Evolutionary conservation across 2,888 invertebrate genomes (phyloP).

Genomic region (Pseudococcus viburni): DNA sequence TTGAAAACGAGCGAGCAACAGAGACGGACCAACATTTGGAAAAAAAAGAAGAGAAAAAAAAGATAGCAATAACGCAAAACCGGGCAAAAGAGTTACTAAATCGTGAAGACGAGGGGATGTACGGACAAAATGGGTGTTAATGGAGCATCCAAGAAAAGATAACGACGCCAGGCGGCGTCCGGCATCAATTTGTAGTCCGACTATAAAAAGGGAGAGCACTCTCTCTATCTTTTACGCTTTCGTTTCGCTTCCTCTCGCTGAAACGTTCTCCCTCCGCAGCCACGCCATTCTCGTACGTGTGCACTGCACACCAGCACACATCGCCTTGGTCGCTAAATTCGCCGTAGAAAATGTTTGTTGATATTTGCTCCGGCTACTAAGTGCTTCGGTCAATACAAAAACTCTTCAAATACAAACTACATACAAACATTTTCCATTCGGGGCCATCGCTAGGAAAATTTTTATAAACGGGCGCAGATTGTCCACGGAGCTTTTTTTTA

Average conservation of each 20-base stretch:
- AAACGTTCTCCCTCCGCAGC: neutral
- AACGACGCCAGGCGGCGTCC: slow-evolving; percentile 66
- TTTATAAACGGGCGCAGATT: slow-evolving; percentile 13
- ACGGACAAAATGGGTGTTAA: slow-evolving; percentile 65
- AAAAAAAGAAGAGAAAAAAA: slow-evolving; percentile 1
- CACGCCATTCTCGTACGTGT: neutral
- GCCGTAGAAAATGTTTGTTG: slow-evolving; percentile 64
- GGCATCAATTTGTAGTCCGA: slow-evolving; percentile 65
- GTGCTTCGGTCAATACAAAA: slow-evolving; percentile 66
- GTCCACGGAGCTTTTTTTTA: slow-evolving; percentile 8
- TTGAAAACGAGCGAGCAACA: slow-evolving; percentile 16
- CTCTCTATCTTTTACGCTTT: neutral
- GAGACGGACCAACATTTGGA: neutral
- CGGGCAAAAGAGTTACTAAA: slow-evolving; percentile 42
- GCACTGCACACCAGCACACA: neutral
- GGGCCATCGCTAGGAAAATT: neutral
- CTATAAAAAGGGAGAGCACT: slow-evolving; percentile 18
- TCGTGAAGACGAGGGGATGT: slow-evolving; percentile 35
- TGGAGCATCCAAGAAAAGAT: slow-evolving; percentile 65
- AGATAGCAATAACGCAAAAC: slow-evolving; percentile 48
- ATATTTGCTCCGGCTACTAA: slow-evolving; percentile 64
- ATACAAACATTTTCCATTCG: slow-evolving; percentile 62
- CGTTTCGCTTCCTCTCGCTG: neutral
- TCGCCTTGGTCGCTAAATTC: slow-evolving; percentile 41
- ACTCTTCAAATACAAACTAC: slow-evolving; percentile 66